Percentiles rank a stretch among this genome's conserved stretches.
phyloP scores from a whole-genome alignment of 2,797 vertebrate species.

The Loris lydekkerianus region DNA sequence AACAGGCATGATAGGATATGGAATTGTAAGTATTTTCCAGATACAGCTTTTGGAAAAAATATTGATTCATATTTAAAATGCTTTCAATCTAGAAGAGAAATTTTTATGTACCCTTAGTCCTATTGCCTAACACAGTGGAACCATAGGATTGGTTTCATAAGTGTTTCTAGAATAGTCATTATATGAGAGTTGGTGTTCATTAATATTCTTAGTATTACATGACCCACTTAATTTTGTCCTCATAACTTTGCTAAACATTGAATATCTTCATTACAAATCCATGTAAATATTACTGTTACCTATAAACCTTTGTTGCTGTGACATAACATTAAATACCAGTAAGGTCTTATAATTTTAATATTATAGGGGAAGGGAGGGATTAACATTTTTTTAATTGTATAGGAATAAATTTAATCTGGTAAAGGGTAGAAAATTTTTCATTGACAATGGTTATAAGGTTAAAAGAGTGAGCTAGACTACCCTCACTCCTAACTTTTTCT shows the following conservation, averaged over 20 bases:
- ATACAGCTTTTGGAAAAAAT: constrained; percentile 23
- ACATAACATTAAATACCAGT: constrained; percentile 11
- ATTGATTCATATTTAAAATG: constrained; percentile 34
- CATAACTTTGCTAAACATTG: constrained; percentile 24
- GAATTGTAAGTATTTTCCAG: constrained; percentile 90
- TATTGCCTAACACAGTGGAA: background rate
- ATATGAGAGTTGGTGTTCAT: constrained; percentile 7
- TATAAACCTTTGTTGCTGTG: constrained; percentile 28
- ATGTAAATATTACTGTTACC: constrained; percentile 55
- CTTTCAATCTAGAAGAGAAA: constrained; percentile 49
- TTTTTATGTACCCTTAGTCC: background rate
- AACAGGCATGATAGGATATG: constrained; percentile 96
- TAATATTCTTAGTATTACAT: constrained; percentile 10
- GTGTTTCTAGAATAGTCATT: constrained; percentile 57
- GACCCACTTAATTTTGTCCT: constrained; percentile 40
- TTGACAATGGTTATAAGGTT: background rate
- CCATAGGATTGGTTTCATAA: background rate
- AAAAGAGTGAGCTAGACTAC: background rate
- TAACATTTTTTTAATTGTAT: constrained; percentile 30
- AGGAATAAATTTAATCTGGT: constrained; percentile 22
- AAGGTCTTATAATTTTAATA: constrained; percentile 41
- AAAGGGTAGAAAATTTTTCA: constrained; percentile 3
- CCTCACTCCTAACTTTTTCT: background rate
- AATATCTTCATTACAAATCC: constrained; percentile 51
- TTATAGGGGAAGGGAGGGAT: background rate